A percentile compares a stretch with the other conserved stretches of the same genome.
phyloP scores from a whole-genome alignment of 2,113 vertebrate species.

The Gnathonemus echidnorhynchus region DNA sequence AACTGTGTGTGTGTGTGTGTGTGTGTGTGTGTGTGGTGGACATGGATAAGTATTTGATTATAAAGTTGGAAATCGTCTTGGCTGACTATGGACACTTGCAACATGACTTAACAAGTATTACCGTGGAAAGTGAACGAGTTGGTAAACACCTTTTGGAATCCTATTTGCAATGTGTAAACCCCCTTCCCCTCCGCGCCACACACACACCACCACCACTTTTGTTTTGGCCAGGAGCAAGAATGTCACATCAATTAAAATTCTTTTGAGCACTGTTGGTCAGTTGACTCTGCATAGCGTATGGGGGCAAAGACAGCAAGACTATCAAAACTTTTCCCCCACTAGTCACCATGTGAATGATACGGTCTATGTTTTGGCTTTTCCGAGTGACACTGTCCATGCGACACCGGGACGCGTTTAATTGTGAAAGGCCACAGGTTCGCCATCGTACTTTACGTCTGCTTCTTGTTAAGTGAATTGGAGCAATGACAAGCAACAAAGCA shows the following conservation, averaged over 20 bases:
- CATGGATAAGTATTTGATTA: neutral
- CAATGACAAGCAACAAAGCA: neutral
- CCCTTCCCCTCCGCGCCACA: neutral
- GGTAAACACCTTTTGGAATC: slow-evolving; percentile 5
- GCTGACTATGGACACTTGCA: neutral
- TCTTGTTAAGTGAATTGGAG: neutral
- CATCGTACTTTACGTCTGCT: neutral
- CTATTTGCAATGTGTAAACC: neutral
- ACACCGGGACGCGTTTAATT: neutral
- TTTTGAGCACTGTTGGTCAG: neutral
- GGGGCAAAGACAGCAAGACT: neutral
- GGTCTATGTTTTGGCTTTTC: neutral
- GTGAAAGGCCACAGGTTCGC: neutral
- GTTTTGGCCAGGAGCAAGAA: slow-evolving; percentile 13
- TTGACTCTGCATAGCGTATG: neutral
- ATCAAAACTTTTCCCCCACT: neutral
- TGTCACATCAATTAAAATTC: slow-evolving; percentile 17
- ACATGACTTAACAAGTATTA: neutral
- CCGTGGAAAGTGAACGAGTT: neutral
- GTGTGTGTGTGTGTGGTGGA: neutral
- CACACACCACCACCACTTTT: neutral
- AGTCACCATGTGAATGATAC: neutral
- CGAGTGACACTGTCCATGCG: neutral
- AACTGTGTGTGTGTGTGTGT: neutral
- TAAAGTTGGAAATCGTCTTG: neutral